Percentiles rank a stretch among this genome's conserved stretches.
Evolutionary conservation across 2,797 vertebrate genomes (phyloP).

Genomic region (Phaenicophaeus curvirostris): DNA sequence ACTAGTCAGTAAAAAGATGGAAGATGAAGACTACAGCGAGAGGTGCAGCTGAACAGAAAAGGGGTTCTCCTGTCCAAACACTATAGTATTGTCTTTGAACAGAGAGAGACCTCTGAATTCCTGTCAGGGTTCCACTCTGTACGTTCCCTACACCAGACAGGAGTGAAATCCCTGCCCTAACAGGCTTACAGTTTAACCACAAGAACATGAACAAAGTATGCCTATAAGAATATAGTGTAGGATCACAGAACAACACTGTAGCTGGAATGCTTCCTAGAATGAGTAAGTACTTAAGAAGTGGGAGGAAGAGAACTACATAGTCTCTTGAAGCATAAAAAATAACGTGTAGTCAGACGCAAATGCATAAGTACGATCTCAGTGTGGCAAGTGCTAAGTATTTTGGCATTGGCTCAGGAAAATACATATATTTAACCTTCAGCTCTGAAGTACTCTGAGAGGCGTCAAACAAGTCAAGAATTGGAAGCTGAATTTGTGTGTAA

Average conservation of each 20-base stretch:
- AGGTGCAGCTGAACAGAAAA: neutral
- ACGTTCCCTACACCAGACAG: neutral
- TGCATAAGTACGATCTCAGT: neutral
- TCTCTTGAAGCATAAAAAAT: slow-evolving; percentile 52
- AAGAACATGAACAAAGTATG: slow-evolving; percentile 35
- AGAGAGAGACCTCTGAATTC: neutral
- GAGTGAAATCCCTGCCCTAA: slow-evolving; percentile 35
- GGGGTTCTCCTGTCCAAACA: neutral
- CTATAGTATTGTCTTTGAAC: neutral
- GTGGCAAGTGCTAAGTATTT: slow-evolving; percentile 30
- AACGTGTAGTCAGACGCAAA: slow-evolving; percentile 53
- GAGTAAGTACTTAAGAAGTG: slow-evolving; percentile 62
- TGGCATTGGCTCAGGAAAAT: slow-evolving; percentile 26
- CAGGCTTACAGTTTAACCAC: slow-evolving; percentile 52
- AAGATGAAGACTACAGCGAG: neutral
- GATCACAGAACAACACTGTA: slow-evolving; percentile 44
- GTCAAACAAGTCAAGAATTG: neutral
- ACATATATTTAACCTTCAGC: slow-evolving; percentile 49
- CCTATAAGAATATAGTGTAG: slow-evolving; percentile 30
- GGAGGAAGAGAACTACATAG: slow-evolving; percentile 57
- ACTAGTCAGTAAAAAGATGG: neutral
- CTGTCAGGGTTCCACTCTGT: neutral
- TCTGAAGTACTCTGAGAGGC: neutral
- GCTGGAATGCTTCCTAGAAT: slow-evolving; percentile 61
- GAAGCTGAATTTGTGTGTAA: neutral